These are phyloP conservation scores for Megaceryle maxima DNA, from an alignment of 2,113 vertebrate genomes.

Conservation along the genomic window DNA sequence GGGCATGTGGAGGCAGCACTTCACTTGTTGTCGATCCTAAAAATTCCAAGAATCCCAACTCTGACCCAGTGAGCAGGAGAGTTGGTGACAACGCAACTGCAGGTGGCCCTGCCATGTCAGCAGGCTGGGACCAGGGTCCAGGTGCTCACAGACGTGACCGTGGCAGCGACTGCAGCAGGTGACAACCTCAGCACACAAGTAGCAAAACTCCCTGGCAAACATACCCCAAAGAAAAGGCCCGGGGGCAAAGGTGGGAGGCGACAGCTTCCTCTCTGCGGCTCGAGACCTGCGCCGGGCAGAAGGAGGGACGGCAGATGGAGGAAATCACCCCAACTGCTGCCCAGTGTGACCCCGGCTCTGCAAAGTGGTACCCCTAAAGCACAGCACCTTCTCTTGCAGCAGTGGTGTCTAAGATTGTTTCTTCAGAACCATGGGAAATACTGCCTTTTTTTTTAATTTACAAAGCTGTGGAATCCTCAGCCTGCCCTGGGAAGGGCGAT, in stretches of 20 bases:
- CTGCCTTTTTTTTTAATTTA: not conserved
- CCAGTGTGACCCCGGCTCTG: too few relatives aligned
- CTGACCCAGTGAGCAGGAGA: not conserved
- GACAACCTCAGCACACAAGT: not conserved
- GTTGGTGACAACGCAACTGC: rapidly evolving
- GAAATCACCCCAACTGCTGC: not conserved
- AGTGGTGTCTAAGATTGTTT: not conserved
- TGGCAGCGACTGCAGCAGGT: not conserved
- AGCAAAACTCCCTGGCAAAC: not conserved
- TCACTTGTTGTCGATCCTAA: not conserved
- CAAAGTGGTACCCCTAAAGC: not conserved
- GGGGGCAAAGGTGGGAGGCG: rapidly evolving
- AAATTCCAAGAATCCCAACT: rapidly evolving
- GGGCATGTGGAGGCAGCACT: rapidly evolving
- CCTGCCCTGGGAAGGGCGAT: not conserved
- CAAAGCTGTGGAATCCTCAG: too few relatives aligned
- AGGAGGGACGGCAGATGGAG: rapidly evolving
- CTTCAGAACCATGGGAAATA: not conserved
- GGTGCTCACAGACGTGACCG: rapidly evolving
- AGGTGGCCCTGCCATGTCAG: rapidly evolving
- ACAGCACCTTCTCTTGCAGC: not conserved
- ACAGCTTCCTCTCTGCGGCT: not conserved
- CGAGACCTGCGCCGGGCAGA: not conserved
- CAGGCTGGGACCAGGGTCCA: rapidly evolving
- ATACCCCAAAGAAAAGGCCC: not conserved